These are phyloP conservation scores for Diaprepes abbreviatus DNA, from an alignment of 2,888 invertebrate genomes.

Conservation along the genomic window DNA sequence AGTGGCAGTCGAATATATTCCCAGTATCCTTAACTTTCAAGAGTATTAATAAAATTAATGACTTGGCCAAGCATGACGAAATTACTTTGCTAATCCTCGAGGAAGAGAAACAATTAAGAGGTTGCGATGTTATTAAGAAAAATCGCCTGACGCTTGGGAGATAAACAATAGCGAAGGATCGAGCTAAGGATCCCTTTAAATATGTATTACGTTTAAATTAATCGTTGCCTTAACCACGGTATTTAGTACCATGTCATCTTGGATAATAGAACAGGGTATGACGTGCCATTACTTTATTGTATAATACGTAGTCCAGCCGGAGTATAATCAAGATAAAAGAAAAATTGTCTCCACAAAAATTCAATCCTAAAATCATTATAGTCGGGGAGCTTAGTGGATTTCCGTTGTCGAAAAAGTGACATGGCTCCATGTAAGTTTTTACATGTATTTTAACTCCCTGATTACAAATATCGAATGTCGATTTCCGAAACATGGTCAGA, in stretches of 20 bases:
- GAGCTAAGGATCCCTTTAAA: not conserved
- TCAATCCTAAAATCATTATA: too few species aligned
- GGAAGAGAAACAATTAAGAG: conserved; percentile 24
- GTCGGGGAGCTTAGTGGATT: too few species aligned
- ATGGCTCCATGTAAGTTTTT: too few species aligned
- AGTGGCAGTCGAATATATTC: conserved; percentile 13
- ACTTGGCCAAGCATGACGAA: conserved; percentile 17
- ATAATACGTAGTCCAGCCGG: too few species aligned
- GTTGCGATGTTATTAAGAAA: conserved; percentile 23
- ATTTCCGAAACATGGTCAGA: too few species aligned
- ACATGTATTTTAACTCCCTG: too few species aligned
- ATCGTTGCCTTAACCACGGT: not conserved
- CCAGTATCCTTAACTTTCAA: not conserved
- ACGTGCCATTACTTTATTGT: not conserved
- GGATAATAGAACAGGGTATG: not conserved
- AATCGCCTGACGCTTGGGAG: not conserved
- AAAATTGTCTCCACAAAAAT: too few species aligned
- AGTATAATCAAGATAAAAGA: too few species aligned
- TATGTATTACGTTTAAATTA: conserved; percentile 8
- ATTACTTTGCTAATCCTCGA: conserved; percentile 25
- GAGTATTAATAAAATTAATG: conserved; percentile 27
- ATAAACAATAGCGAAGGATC: not conserved
- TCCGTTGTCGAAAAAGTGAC: too few species aligned
- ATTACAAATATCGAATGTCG: too few species aligned
- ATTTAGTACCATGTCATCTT: not conserved